Evolutionary conservation across 2,113 vertebrate species (phyloP), one percentile per base, ranked within the genome.

Genomic region (Paralichthys olivaceus): DNA sequence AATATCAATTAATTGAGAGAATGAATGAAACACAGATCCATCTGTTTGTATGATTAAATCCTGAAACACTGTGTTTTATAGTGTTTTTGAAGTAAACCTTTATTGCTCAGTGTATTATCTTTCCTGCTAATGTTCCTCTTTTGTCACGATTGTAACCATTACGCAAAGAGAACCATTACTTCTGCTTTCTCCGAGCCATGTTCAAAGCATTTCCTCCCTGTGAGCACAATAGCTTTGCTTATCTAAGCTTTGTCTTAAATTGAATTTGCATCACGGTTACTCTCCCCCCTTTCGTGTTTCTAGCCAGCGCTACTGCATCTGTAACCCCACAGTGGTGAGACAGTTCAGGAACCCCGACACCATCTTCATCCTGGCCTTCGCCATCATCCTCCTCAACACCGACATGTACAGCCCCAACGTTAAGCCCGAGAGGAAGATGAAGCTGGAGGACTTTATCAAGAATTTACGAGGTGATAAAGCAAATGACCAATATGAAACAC

Each of bases 321-420:
- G 98, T 90, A 99, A 99, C 91, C 96, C 97, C 0, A 97, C 96
- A 0, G 96, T 99, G 69, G 97, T 99, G 79, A 94, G 97, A 7
- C 98, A 98, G 83, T 99, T 98, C 86, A 93, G 97, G 77, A 99
- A 99, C 91, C 98, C 98, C 0, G 98, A 99, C 92, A 99, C 97
- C 84, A 99, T 99, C 93, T 99, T 99, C 93, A 99, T 99, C 92
- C 93, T 99, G 90, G 98, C 98, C 28, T 99, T 99, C 12, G 98
- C 98, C 81, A 96, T 99, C 93, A 99, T 99, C 92, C 96, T 99
- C 81, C 94, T 99, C 89, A 99, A 98, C 94, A 99, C 98, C 0
- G 97, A 99, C 91, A 99, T 99, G 98, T 99, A 99, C 94, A 99
- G 98, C 89, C 98, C 98, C 80, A 99, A 96, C 2, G 98, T 99